These are phyloP conservation scores for Epinotia demarniana DNA, from an alignment of 2,888 invertebrate genomes.

Conservation along the genomic window DNA sequence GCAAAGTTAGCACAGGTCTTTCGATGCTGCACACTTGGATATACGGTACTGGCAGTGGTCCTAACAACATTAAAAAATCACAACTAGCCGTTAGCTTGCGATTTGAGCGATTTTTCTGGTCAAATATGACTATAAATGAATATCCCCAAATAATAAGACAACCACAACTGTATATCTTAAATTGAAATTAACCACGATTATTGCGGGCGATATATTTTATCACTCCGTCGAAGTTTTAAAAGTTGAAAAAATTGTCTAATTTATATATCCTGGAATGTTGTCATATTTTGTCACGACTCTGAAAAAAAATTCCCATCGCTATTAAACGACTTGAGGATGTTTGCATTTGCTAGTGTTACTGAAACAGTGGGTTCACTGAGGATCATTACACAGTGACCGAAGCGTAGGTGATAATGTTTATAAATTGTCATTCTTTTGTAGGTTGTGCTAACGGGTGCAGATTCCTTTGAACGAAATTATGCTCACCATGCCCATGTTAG, in stretches of 20 bases:
- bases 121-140: no score
- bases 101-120: no score
- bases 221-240: neutral
- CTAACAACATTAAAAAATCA: no score
- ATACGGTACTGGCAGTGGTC: no score
- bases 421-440: neutral
- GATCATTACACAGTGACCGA: neutral
- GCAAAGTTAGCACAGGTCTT: no score
- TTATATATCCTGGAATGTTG: neutral
- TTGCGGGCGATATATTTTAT: no score
- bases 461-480: neutral
- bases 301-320: neutral
- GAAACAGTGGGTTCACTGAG: neutral
- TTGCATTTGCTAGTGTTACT: neutral
- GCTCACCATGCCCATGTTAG: constrained; percentile 66
- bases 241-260: neutral
- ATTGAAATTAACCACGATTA: no score
- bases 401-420: constrained; percentile 19
- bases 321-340: constrained; percentile 6
- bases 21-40: no score
- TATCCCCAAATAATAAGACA: no score
- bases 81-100: no score
- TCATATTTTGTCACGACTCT: neutral
- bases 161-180: no score
- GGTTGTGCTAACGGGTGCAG: neutral